Conservation (phyloP, 2,797 vertebrate genomes). For the Pangasius macronema region DNA sequence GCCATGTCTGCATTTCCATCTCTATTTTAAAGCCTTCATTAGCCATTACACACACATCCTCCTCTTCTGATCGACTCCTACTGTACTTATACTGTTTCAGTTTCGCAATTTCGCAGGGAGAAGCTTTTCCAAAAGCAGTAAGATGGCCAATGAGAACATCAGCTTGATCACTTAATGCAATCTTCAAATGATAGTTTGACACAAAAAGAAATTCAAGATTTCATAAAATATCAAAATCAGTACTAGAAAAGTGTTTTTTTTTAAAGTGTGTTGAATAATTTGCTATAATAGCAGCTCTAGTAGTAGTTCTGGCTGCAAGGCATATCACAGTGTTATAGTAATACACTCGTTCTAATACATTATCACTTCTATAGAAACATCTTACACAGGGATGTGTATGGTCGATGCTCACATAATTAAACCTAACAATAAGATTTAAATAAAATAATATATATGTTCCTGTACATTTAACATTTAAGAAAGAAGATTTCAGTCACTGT, state of each 20-base stretch:
- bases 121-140: neutral
- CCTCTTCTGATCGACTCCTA: neutral
- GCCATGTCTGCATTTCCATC: conserved; percentile 4
- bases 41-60: neutral
- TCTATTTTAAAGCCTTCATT: neutral
- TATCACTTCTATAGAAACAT: neutral
- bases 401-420: neutral
- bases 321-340: neutral
- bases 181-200: neutral
- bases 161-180: neutral
- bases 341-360: neutral
- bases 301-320: no score
- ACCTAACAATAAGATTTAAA: neutral
- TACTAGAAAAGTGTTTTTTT: neutral
- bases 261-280: neutral
- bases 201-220: neutral
- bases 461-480: neutral
- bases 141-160: neutral
- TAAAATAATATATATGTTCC: neutral
- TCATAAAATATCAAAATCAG: neutral
- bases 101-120: neutral
- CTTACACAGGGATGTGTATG: neutral
- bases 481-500: neutral
- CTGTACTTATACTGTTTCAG: neutral
- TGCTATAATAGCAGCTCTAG: neutral